Evolutionary conservation across 2,797 vertebrate genomes (phyloP), one percentile per base, ranked within the genome.

Genomic region (Somateria mollissima): DNA sequence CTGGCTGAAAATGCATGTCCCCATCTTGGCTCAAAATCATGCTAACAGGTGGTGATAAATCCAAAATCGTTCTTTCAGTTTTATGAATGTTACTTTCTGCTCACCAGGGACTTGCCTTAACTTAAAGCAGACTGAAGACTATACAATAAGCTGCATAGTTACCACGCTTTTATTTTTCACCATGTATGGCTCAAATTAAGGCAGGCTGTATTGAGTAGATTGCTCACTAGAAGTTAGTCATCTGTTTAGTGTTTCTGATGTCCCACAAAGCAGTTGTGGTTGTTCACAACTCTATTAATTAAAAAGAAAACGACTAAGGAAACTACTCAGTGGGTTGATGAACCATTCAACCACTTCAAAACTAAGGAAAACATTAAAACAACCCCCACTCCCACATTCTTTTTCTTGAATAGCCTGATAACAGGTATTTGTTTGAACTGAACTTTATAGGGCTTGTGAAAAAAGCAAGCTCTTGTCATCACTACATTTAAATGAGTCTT

Each of bases 241-340:
- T 98, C 97, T 98, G 98, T 96, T 97, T 96, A 97, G 97, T 69
- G 89, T 98, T 97, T 97, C 92, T 90, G 72, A 70, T 89, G 95
- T 97, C 94, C 97, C 97, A 97, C 89, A 95, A 97, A 93, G 97
- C 95, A 77, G 85, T 97, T 98, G 97, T 95, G 97, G 97, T 97
- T 97, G 96, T 97, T 98, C 97, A 97, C 97, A 97, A 97, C 96
- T 97, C 97, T 97, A 97, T 97, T 98, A 98, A 97, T 98, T 98
- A 98, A 97, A 97, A 97, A 94, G 95, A 97, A 97, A 98, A 97
- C 57, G 82, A 96, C 93, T 96, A 95, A 96, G 96, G 92, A 94
- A 94, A 96, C 84, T 91, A 84, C 95, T 97, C 94, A 90, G 93
- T 94, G 95, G 94, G 94, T 84, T 83, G 95, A 95, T 95, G 97